Evolutionary conservation across 2,113 vertebrate genomes (phyloP), one percentile per base, ranked within the genome.

Genomic region (Notothenia rossii): DNA sequence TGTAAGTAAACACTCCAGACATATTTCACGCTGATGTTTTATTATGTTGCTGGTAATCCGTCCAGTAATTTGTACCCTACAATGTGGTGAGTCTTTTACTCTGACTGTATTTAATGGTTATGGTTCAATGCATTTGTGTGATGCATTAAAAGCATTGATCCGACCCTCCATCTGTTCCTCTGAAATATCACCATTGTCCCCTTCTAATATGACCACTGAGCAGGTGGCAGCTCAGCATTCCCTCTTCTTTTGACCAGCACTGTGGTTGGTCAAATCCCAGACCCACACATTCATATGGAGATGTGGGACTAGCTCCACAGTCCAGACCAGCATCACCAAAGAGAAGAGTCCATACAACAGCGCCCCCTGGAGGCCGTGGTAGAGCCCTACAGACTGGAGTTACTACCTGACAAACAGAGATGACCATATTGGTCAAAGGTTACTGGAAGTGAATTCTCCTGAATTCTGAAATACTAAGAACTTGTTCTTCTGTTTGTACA

Each of bases 281-380:
- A 92, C 90, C 76, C 90, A 94, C 91, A 90, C 79, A 89, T 92
- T 91, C 75, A 91, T 90, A 91, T 92, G 87, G 83, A 92, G 88
- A 93, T 93, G 71, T 72, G 81, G 63, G 80, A 88, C 70, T 91
- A 29, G 25, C 25, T 29, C 25, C 25, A 29, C 36, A 40, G 36
- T 40, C 6, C 36, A 40, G 36, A 40, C 48, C 48, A 49, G 48
- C 48, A 49, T 49, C 48, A 13, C 13, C 48, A 49, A 49, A 49
- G 48, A 49, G 48, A 49, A 49, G 48, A 49, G 48, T 49, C 48
- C 48, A 13, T 4, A 5, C 11, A 49, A 49, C 58, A 36, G 58
- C 29, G 14, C 29, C 29, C 29, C 15, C 58, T 60, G 58, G 58
- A 60, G 58, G 33, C 59, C 33, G 15, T 63, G 61, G 59, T 61